Base-by-base conservation (phyloP, 2,888 invertebrate genomes). In the Polymixis lichenea region DNA sequence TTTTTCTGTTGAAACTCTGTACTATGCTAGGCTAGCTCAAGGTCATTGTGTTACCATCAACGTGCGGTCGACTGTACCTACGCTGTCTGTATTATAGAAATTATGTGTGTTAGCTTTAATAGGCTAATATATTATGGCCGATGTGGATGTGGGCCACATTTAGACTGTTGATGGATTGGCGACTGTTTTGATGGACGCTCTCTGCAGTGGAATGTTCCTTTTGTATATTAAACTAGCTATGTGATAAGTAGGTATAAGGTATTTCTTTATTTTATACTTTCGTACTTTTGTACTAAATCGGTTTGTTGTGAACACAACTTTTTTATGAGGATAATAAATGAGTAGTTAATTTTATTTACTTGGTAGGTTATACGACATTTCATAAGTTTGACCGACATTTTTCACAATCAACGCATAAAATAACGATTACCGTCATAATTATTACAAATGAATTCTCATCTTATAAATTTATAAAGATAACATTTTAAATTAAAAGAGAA, bases 101-200 rank as follows among this genome's bases (percentile, higher is more conserved):
- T 69, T 32, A 80, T 56, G 49, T 22, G 46, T 61, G 58, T 46
- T 62, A 58, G 46, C 17, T 82, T 73, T 78, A 64, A 53, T 56
- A 38, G n/a, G 25, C 46, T 49, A 49, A 49, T 62, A 53, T 67
- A 51, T 77, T 32, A 58, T 49, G 7, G 46, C 6, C 3, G 22
- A 61, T 56, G 46, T 60, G 25, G 56, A 66, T 53, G 55, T 49
- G 32, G 61, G 56, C 53, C 69, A 80, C 11, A 13, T 25, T 71
- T 7, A 6, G 56, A 64, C 17, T 51, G 32, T 17, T 56, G 51
- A 69, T 77, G 28, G 53, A 71, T 43, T 64, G 49, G 28, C 62
- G 53, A 53, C 65, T 55, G 38, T 43, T 62, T 28, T 51, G 28
- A 67, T 25, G 53, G 19, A 25, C 32, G 38, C 2, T 38, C 7